Base-by-base conservation (phyloP, 2,113 vertebrate genomes). In the Pachypanchax playfairii region DNA sequence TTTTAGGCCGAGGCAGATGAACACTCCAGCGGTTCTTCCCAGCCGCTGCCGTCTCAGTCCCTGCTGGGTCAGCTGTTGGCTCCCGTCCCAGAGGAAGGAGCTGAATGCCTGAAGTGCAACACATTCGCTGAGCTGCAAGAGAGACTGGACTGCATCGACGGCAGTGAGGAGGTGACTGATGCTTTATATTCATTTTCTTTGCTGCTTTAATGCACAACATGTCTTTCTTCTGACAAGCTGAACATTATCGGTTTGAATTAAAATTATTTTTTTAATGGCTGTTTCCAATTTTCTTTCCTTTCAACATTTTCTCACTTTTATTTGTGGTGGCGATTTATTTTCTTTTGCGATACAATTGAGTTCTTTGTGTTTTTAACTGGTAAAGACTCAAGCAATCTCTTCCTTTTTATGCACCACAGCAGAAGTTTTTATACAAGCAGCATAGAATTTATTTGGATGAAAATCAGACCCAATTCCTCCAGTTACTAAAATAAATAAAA, bases 71-170 rank as follows among this genome's bases (percentile, higher is more conserved):
- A 91, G 70, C 72, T 85, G 0, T 66, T 91, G 76, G 87, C 89
- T 15, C 87, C 91, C 0, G 88, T 92, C 57, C 75, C 93, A 15
- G 86, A 90, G 2, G 95, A 96, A 52, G 87, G 88, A 6, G 90
- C 70, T 0, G 95, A 96, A 4, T 98, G 97, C 76, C 85, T 99
- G 46, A 98, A 98, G 77, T 99, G 97, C 75, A 98, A 98, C 90
- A 99, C 97, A 1, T 99, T 99, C 62, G 97, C 97, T 0, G 97
- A 99, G 88, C 94, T 99, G 59, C 97, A 99, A 64, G 97, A 99
- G 80, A 88, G 97, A 70, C 85, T 99, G 53, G 97, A 94, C 62
- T 99, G 97, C 84, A 98, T 99, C 5, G 97, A 99, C 2, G 97
- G 97, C 72, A 97, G 97, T 3, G 97, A 99, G 66, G 97, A 96